A percentile compares a stretch with the other conserved stretches of the same genome.
These are phyloP conservation scores for Hiodon alosoides DNA, from an alignment of 2,113 vertebrate species.

Conservation along the genomic window DNA sequence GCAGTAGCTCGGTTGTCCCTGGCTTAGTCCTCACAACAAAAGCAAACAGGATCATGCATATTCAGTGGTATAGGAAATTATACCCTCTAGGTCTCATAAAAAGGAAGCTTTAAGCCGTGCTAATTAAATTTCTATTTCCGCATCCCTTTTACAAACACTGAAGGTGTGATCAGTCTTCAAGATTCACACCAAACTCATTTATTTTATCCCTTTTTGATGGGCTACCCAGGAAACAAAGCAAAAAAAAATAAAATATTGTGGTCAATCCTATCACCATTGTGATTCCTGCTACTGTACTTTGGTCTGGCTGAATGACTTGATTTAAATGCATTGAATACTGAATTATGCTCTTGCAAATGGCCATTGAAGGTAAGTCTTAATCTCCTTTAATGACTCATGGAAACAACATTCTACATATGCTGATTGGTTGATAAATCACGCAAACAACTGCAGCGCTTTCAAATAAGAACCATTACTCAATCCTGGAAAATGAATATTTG, in stretches of 20 bases:
- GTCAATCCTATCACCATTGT: constrained; percentile 20
- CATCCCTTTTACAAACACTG: constrained; percentile 35
- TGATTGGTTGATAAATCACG: constrained; percentile 51
- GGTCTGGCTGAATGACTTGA: constrained; percentile 38
- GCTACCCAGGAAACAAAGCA: constrained; percentile 18
- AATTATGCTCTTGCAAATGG: constrained; percentile 40
- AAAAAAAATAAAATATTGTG: constrained; percentile 3
- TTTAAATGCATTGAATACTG: constrained; percentile 50
- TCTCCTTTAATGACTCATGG: constrained; percentile 39
- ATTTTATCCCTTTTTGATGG: neutral
- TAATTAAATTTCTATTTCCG: constrained; percentile 42
- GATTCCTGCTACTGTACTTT: constrained; percentile 15
- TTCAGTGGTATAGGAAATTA: constrained; percentile 25
- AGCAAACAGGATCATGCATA: constrained; percentile 36
- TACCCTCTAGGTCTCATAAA: constrained; percentile 35
- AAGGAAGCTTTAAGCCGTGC: constrained; percentile 34
- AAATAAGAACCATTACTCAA: constrained; percentile 27
- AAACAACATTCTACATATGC: constrained; percentile 29
- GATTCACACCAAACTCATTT: constrained; percentile 11
- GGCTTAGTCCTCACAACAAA: constrained; percentile 40
- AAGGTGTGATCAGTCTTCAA: constrained; percentile 17
- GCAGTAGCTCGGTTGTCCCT: neutral
- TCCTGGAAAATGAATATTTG: constrained; percentile 20
- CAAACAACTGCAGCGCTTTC: constrained; percentile 24
- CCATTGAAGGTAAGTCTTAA: constrained; percentile 48